phyloP scores from a whole-genome alignment of 2,797 vertebrate species.

The Telmatherina bonti region DNA sequence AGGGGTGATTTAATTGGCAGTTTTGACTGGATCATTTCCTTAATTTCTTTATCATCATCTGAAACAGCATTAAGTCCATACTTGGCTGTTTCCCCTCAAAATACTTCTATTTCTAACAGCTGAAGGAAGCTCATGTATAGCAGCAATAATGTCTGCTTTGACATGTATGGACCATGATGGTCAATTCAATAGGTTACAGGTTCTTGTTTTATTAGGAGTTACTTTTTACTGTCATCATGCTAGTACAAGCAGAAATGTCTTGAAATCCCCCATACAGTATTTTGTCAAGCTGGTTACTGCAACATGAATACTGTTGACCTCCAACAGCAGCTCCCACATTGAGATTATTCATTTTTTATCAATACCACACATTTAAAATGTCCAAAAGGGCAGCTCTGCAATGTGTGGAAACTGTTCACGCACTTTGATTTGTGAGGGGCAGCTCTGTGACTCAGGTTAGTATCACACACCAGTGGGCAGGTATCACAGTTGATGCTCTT shows the following conservation, averaged over 20 bases:
- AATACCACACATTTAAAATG: slow-evolving; percentile 44
- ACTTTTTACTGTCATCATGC: slow-evolving; percentile 45
- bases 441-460: slow-evolving; percentile 13
- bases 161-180: slow-evolving; percentile 2
- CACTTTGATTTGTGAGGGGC: neutral
- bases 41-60: neutral
- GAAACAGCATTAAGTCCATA: neutral
- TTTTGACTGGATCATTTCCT: neutral
- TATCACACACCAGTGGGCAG: slow-evolving; percentile 33
- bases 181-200: neutral
- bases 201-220: neutral
- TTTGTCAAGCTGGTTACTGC: neutral
- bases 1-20: no score
- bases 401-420: slow-evolving; percentile 30
- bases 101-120: no score
- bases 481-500: slow-evolving; percentile 33
- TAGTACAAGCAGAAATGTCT: slow-evolving; percentile 34
- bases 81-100: no score
- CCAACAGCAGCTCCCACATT: slow-evolving; percentile 17
- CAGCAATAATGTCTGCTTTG: neutral
- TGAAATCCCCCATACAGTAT: neutral
- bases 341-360: slow-evolving; percentile 45
- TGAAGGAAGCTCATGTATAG: slow-evolving; percentile 15
- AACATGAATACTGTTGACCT: neutral
- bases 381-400: slow-evolving; percentile 31